Evolutionary conservation across 2,888 invertebrate genomes (phyloP).

Genomic region (Folsomia manolachei): DNA sequence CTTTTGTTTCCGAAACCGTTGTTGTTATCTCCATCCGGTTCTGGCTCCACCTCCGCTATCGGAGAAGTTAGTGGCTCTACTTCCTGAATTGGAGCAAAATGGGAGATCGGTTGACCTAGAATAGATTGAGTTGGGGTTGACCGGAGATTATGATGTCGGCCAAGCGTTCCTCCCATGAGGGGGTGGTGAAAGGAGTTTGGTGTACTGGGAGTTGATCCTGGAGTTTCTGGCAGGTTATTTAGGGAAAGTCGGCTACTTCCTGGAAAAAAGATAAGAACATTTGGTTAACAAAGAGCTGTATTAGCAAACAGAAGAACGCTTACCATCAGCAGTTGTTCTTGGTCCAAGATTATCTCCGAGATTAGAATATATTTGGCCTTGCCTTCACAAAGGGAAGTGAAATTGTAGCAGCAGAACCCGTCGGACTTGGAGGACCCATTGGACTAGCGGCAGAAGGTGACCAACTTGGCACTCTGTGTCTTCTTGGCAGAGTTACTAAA

Average conservation of each 20-base stretch:
- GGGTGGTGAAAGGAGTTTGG: background rate
- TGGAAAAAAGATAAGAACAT: too few relatives aligned
- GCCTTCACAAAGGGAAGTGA: slow-evolving; percentile 55
- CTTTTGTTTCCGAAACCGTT: too few relatives aligned
- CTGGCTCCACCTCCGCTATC: background rate
- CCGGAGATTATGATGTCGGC: slow-evolving; percentile 26
- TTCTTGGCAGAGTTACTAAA: slow-evolving; percentile 69
- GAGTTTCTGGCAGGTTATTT: slow-evolving; percentile 62
- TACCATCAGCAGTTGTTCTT: slow-evolving; percentile 81
- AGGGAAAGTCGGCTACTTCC: slow-evolving; percentile 82
- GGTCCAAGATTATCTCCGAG: slow-evolving; percentile 92
- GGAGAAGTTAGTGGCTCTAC: slow-evolving; percentile 13
- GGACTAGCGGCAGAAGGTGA: slow-evolving; percentile 53
- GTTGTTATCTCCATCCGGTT: background rate
- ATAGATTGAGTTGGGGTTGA: slow-evolving; percentile 26
- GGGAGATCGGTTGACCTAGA: slow-evolving; percentile 29
- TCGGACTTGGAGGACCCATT: slow-evolving; percentile 37
- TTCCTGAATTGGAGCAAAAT: slow-evolving; percentile 45
- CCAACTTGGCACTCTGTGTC: slow-evolving; percentile 76
- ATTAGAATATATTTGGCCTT: too few relatives aligned
- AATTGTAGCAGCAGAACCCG: slow-evolving; percentile 27
- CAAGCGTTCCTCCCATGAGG: slow-evolving; percentile 20
- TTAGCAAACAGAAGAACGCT: too few relatives aligned
- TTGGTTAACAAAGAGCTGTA: too few relatives aligned
- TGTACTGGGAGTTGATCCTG: slow-evolving; percentile 24